Base-by-base conservation (phyloP, 2,888 invertebrate genomes). In the Parnassius apollo region DNA sequence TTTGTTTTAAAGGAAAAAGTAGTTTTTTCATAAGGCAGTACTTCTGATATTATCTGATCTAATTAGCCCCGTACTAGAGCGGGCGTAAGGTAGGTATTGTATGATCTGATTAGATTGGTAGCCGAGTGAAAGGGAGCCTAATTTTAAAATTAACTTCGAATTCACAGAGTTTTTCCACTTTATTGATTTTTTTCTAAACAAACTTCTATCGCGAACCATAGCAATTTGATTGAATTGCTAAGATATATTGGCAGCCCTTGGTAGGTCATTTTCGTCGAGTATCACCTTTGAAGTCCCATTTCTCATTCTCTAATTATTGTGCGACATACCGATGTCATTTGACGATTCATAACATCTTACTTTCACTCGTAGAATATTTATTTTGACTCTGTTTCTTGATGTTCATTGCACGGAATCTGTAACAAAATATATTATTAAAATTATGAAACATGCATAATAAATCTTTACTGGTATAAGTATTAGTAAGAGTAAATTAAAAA, bases 211-310 rank as follows among this genome's bases (percentile, higher is more conserved):
- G 74, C 70, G 59, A 72, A 66, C 69, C 76, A 77, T 73, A 86
- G 88, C 73, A 90, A 88, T 79, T 91, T 90, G 79, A 91, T 89
- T 71, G 90, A 90, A 78, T 91, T 91, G 80, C 88, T 89, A 75
- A 90, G 83, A 73, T 91, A 89, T 80, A 91, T 79, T 77, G 90
- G 85, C 82, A 90, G 79, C 85, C 83, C 83, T 66, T 85, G 78
- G 78, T 81, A 76, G 72, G 90, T 91, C 91, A 91, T 91, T 81
- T 86, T 91, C 80, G 78, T 82, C 77, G 75, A 78, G 85, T 86
- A 89, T 91, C 91, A 91, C 88, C 90, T 91, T 74, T 82, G 81
- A 73, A 79, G 73, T 84, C 78, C 85, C 91, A 90, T 91, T 78
- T 81, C 87, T 85, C 75, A 82, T 79, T 75, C 66, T 69, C 69